Percentiles rank a stretch among this genome's conserved stretches.
These are phyloP conservation scores for Okapia johnstoni DNA, from an alignment of 2,113 vertebrate species.

Conservation along the genomic window DNA sequence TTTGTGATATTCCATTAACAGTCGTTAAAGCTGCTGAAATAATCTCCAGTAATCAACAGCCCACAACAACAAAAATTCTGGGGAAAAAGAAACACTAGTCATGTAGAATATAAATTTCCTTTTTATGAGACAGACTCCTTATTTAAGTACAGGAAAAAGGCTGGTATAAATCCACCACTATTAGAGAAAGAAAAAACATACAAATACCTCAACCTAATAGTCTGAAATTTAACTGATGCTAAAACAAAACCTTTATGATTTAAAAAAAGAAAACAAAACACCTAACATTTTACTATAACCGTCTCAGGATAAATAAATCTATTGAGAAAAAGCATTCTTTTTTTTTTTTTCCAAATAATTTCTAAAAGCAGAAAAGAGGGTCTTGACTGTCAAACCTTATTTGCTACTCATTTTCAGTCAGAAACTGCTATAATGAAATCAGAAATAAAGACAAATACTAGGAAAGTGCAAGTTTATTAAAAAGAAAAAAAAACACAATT, in stretches of 20 bases:
- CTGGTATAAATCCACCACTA: neutral
- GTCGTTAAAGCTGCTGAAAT: conserved; percentile 14
- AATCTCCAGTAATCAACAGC: neutral
- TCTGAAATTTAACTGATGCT: neutral
- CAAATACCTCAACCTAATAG: neutral
- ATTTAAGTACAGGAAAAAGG: neutral
- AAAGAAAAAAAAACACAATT: neutral
- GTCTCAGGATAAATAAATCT: neutral
- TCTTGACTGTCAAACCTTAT: neutral
- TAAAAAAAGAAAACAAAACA: neutral
- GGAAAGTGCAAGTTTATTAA: neutral
- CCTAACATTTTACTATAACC: neutral
- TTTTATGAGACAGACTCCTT: neutral
- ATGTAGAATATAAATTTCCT: neutral
- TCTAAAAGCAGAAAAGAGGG: neutral
- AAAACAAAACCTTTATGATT: neutral
- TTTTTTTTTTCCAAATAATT: neutral
- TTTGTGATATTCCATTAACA: neutral
- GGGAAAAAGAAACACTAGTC: neutral
- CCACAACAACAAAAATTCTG: neutral
- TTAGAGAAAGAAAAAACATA: neutral
- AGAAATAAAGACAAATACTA: neutral
- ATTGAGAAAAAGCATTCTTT: neutral
- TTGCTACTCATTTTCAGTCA: neutral
- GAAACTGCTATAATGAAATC: neutral